Percentiles rank a stretch among this genome's conserved stretches.
Conservation (phyloP, 2,797 vertebrate species). For the Pseudochaenichthys georgianus region DNA sequence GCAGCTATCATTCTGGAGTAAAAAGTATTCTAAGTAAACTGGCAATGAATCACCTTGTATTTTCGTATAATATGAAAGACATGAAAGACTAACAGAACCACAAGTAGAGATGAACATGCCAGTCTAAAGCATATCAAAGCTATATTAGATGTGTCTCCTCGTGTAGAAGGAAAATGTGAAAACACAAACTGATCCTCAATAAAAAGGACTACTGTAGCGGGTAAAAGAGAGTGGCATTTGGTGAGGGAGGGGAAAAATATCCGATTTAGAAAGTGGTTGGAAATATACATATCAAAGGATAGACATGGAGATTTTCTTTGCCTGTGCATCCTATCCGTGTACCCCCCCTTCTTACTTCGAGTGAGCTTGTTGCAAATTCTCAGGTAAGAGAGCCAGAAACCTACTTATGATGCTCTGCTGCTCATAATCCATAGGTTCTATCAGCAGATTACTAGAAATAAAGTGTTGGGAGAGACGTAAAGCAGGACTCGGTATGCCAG, state of each 20-base stretch:
- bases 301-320: conserved; percentile 82
- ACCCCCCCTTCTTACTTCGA: conserved; percentile 40
- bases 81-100: conserved; percentile 64
- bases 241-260: conserved; percentile 74
- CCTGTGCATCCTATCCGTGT: conserved; percentile 75
- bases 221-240: conserved; percentile 77
- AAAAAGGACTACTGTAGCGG: conserved; percentile 78
- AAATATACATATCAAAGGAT: conserved; percentile 88
- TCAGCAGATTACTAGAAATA: conserved; percentile 86
- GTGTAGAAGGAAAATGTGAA: conserved; percentile 72
- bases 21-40: conserved; percentile 54
- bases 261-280: conserved; percentile 83
- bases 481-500: conserved; percentile 78
- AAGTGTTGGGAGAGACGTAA: conserved; percentile 80
- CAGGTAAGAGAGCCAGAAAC: conserved; percentile 83
- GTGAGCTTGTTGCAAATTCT: conserved; percentile 75
- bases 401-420: conserved; percentile 78
- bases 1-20: conserved; percentile 45
- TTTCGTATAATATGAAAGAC: conserved; percentile 74
- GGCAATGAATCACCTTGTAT: conserved; percentile 70
- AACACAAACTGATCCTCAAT: conserved; percentile 82
- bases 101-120: conserved; percentile 73
- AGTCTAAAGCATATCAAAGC: conserved; percentile 83
- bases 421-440: conserved; percentile 86
- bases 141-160: conserved; percentile 72